Evolutionary conservation across 1,140 invertebrate genomes (phyloP), one percentile per base, ranked within the genome.

Genomic region (Diabrotica undecimpunctata): DNA sequence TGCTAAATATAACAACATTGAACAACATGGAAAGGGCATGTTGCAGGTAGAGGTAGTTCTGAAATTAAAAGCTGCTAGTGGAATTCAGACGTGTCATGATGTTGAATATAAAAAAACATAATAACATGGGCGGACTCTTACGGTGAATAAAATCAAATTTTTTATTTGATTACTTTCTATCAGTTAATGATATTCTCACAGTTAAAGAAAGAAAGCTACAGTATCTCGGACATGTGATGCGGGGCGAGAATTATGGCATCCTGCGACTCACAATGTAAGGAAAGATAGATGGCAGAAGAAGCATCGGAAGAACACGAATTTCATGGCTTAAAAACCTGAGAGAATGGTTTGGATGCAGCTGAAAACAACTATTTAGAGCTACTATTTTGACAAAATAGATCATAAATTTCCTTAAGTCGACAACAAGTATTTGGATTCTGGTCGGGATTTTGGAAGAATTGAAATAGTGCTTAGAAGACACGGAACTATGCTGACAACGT

Each of bases 371-470:
- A n/a, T n/a, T n/a, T n/a, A n/a, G n/a, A n/a, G 66, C 1, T 38
- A 36, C 0, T 39, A 10, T 13, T 63, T 69, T 11, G 56, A 65
- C 53, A 51, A 61, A 11, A 70, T 70, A 9, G 69, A 72, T 36
- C 69, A 67, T 52, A 72, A 70, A 58, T 69, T 72, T 57, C 64
- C 70, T 6, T 68, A 70, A 39, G 68, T 70, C 11, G 68, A 65
- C 3, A 65, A 71, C 38, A 39, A n/a, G 7, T 67, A 64, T 35
- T 14, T 72, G 5, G 68, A 70, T 58, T 70, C 68, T 10, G 68
- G 70, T 54, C 12, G 71, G 36, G 66, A 70, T 55, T 72, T 72
- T 63, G 69, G 65, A 7, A n/a, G 70, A 37, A 72, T 70, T 52
- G 66, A 72, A 56, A 67, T 68, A 66, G 13, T n/a, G n/a, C 35